phyloP scores from a whole-genome alignment of 2,888 invertebrate species.

The Conchocele bisecta region DNA sequence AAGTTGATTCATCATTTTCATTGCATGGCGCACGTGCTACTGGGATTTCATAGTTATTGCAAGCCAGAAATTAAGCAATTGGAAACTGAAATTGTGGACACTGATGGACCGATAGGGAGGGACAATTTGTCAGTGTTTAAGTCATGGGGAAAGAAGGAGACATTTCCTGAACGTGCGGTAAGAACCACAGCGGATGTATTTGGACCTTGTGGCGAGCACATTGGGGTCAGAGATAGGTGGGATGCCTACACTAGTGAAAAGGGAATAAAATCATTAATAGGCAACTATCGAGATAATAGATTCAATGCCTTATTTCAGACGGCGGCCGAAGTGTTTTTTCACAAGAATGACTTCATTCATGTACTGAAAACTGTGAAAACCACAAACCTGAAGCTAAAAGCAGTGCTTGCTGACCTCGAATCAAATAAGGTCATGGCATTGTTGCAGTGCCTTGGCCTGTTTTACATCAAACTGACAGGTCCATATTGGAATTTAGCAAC shows the following conservation, averaged over 20 bases:
- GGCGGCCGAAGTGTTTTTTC: slow-evolving; percentile 31
- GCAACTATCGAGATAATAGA: slow-evolving; percentile 43
- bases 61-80: slow-evolving; percentile 4
- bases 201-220: slow-evolving; percentile 35
- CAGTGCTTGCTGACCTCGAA: slow-evolving; percentile 28
- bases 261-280: slow-evolving; percentile 28
- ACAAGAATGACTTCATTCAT: slow-evolving; percentile 17
- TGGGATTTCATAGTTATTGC: slow-evolving; percentile 30
- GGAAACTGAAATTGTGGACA: not conserved
- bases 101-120: slow-evolving; percentile 35
- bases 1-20: too few relatives aligned
- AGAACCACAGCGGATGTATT: slow-evolving; percentile 19
- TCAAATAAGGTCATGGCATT: slow-evolving; percentile 9
- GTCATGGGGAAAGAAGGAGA: slow-evolving; percentile 14
- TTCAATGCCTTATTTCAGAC: slow-evolving; percentile 48
- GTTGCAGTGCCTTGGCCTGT: slow-evolving; percentile 20
- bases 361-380: slow-evolving; percentile 5
- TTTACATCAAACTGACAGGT: slow-evolving; percentile 38
- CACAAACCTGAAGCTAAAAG: slow-evolving; percentile 30
- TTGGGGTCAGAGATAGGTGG: slow-evolving; percentile 31
- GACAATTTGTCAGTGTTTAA: slow-evolving; percentile 20
- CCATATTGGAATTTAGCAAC: slow-evolving; percentile 39
- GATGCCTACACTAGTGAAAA: slow-evolving; percentile 15
- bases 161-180: slow-evolving; percentile 19
- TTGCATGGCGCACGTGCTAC: slow-evolving; percentile 41